These are phyloP conservation scores for Epizoanthus rinbou DNA, from an alignment of 92 coral and sea anemone genomes.

Conservation along the genomic window DNA sequence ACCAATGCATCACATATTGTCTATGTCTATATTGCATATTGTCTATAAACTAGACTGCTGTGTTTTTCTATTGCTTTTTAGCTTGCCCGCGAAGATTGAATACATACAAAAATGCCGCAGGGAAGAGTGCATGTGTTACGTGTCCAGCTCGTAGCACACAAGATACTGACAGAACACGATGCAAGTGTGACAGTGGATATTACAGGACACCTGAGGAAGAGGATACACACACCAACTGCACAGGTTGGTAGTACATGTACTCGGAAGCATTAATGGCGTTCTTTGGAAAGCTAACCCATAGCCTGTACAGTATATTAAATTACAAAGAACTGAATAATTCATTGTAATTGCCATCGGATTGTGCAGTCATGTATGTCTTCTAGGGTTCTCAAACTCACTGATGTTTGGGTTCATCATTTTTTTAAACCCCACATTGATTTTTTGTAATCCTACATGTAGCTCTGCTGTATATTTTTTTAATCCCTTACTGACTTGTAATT, in stretches of 20 bases:
- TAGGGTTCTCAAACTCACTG: background rate
- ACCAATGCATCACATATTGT: too few species aligned
- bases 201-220: slow-evolving; percentile 13
- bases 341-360: background rate
- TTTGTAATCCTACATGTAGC: too few species aligned
- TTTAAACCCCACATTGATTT: too few species aligned
- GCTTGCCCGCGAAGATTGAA: slow-evolving; percentile 9
- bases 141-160: slow-evolving; percentile 32
- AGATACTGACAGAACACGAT: background rate
- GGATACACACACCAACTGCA: background rate
- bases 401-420: too few species aligned
- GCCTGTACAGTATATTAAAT: background rate
- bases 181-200: slow-evolving; percentile 18
- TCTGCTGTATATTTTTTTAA: too few species aligned
- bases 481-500: too few species aligned
- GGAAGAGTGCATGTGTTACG: background rate
- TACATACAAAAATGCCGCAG: slow-evolving; percentile 12
- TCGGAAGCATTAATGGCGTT: background rate
- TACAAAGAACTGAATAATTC: background rate
- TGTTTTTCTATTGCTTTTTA: background rate
- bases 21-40: too few species aligned
- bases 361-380: background rate
- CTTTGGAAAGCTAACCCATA: background rate
- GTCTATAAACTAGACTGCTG: too few species aligned
- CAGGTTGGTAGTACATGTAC: background rate